Conservation (phyloP, 2,113 vertebrate genomes). For the Megaceryle torquata region DNA sequence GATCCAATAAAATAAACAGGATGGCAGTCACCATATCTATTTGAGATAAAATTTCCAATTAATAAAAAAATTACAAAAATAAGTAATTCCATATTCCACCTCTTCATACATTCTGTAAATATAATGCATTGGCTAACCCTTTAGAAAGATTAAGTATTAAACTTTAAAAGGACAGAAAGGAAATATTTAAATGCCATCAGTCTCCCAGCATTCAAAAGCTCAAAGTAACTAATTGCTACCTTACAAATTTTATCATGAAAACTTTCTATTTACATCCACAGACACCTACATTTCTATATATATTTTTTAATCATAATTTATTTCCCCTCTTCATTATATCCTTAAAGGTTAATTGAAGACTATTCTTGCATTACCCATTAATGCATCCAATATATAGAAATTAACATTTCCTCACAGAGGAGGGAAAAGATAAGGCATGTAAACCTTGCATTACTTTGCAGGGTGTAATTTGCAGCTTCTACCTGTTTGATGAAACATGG, state of each 20-base stretch:
- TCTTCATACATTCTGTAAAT: background rate
- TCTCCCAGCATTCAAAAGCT: background rate
- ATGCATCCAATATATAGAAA: background rate
- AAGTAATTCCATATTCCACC: background rate
- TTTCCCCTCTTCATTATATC: background rate
- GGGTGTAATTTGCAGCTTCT: background rate
- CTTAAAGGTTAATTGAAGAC: background rate
- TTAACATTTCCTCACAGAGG: background rate
- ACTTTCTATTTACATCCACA: background rate
- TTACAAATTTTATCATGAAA: background rate
- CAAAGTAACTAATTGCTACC: background rate
- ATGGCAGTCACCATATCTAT: conserved; percentile 96
- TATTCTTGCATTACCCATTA: background rate
- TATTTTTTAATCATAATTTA: background rate
- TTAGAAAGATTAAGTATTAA: background rate
- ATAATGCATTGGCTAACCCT: background rate
- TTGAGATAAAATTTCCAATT: conserved; percentile 46
- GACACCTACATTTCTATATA: background rate
- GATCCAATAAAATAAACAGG: conserved; percentile 98
- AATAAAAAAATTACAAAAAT: background rate
- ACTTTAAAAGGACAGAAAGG: background rate
- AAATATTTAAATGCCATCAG: background rate
- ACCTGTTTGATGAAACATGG: background rate
- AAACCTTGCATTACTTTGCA: background rate
- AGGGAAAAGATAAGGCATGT: background rate